Evolutionary conservation across 2,888 invertebrate species (phyloP), one percentile per base, ranked within the genome.

Genomic region (Synergus umbraculus): DNA sequence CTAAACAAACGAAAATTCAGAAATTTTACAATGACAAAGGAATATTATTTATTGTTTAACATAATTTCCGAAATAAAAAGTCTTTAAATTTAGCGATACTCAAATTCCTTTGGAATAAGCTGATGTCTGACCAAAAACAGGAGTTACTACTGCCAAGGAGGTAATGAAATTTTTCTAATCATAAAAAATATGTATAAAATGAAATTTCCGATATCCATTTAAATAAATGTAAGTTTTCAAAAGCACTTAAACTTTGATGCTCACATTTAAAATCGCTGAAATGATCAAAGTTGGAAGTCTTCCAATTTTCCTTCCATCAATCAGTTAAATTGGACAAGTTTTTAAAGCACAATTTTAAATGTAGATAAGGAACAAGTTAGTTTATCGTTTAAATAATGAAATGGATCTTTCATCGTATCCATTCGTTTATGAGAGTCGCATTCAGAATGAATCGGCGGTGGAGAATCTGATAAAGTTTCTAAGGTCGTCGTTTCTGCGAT

Each of bases 331-430:
- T n/a, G 5, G 10, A 41, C 41, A n/a, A 43, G n/a, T 66, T 66
- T 37, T n/a, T 66, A n/a, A 66, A 66, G 18, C 1, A 9, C 3
- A 66, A 41, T 66, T 66, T n/a, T 43, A 10, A 66, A 66, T 15
- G 46, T 15, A 29, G 73, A 60, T 60, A 60, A 22, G 22, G 29
- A 41, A 73, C n/a, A 37, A 73, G 54, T 73, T n/a, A 10, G 37
- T 54, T 54, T 41, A 10, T 73, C 37, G 29, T 9, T n/a, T 49
- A 18, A 54, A 54, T 54, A 73, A 73, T 54, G n/a, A 54, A 54
- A 37, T 73, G 73, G 15, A 73, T 54, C 54, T 73, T 73, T 54
- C n/a, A 10, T 54, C 10, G 9, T 12, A 44, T 66, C 18, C 18
- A 37, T 64, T 64, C 15, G 64, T 13, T 15, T 64, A 29, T 15